Percentiles rank a stretch among this genome's conserved stretches.
These are phyloP conservation scores for Oxystoma pomonae DNA, from an alignment of 2,888 invertebrate species.

Conservation along the genomic window DNA sequence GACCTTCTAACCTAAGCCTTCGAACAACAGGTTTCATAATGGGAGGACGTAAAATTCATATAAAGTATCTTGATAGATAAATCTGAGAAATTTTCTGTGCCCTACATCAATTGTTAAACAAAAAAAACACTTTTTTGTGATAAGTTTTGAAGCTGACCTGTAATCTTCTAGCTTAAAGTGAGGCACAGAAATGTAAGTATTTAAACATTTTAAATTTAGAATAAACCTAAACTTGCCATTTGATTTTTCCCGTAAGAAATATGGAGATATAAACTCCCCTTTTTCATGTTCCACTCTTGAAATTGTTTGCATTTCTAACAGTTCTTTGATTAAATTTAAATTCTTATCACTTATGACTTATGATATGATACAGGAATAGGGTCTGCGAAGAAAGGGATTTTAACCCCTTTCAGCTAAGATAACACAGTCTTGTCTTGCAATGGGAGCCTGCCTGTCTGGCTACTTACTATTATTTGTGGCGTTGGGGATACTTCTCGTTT, in stretches of 20 bases:
- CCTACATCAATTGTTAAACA: not conserved
- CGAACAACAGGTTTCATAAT: not conserved
- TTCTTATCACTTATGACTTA: too few species aligned
- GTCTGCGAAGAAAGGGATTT: not conserved
- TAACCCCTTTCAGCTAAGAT: not conserved
- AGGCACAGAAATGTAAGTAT: not conserved
- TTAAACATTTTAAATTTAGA: not conserved
- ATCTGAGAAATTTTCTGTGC: not conserved
- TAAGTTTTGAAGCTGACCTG: not conserved
- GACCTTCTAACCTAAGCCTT: not conserved
- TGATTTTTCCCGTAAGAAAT: not conserved
- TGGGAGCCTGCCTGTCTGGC: not conserved
- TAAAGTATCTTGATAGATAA: too few species aligned
- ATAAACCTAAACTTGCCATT: not conserved
- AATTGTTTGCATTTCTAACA: too few species aligned
- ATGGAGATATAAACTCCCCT: constrained; percentile 5
- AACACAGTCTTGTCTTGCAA: not conserved
- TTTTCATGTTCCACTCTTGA: not conserved
- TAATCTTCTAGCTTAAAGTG: not conserved
- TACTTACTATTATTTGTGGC: not conserved
- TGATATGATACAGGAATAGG: too few species aligned
- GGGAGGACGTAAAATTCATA: too few species aligned
- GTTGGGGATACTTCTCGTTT: too few species aligned
- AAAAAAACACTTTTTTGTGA: not conserved
- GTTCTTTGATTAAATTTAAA: too few species aligned